A percentile compares a stretch with the other conserved stretches of the same genome.
phyloP scores from a whole-genome alignment of 2,888 invertebrate genomes.

The Selenia dentaria region DNA sequence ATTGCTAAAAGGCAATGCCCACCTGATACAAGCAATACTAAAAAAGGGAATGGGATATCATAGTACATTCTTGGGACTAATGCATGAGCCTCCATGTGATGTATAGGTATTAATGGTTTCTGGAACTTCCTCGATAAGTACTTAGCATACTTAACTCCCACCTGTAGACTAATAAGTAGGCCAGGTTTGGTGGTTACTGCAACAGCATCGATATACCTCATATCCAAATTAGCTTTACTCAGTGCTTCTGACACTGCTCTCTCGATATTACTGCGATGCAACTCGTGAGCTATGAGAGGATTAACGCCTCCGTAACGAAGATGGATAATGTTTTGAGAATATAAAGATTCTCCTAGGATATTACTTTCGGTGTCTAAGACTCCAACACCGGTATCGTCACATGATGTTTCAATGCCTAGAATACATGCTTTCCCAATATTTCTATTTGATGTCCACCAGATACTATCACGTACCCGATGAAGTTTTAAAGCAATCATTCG shows the following conservation, averaged over 20 bases:
- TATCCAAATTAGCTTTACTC: constrained; percentile 79
- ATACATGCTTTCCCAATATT: constrained; percentile 54
- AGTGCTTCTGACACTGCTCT: constrained; percentile 88
- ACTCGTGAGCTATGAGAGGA: constrained; percentile 92
- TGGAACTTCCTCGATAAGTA: constrained; percentile 86
- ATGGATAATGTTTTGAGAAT: constrained; percentile 92
- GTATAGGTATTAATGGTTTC: constrained; percentile 96
- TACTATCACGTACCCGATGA: too few relatives aligned
- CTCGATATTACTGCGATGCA: constrained; percentile 92
- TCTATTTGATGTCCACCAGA: background rate
- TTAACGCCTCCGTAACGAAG: constrained; percentile 93
- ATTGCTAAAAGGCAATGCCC: constrained; percentile 95
- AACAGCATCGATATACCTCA: constrained; percentile 92
- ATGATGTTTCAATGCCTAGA: constrained; percentile 98
- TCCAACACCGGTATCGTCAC: constrained; percentile 98
- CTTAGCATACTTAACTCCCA: constrained; percentile 94
- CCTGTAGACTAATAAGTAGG: constrained; percentile 89
- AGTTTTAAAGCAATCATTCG: too few relatives aligned
- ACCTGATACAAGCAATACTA: constrained; percentile 96
- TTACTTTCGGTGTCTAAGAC: constrained; percentile 89
- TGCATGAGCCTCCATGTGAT: constrained; percentile 99
- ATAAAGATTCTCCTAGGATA: constrained; percentile 91
- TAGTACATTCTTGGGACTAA: constrained; percentile 91
- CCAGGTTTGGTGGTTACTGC: constrained; percentile 97
- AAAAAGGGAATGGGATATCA: constrained; percentile 92